These are phyloP conservation scores for Drosophila saltans DNA, from an alignment of 1,140 invertebrate species.

Conservation along the genomic window DNA sequence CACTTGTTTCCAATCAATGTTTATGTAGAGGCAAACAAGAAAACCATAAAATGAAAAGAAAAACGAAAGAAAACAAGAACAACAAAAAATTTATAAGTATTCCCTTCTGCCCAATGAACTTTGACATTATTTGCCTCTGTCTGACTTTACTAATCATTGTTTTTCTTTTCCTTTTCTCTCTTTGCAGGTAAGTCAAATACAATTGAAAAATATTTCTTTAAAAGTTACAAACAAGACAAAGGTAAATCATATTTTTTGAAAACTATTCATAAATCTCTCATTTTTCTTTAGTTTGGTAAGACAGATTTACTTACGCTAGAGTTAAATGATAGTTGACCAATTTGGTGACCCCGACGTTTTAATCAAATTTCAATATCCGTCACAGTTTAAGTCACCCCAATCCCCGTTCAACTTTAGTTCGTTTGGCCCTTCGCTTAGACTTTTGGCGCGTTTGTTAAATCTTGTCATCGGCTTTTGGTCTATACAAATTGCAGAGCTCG, in stretches of 20 bases:
- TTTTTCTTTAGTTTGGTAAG: too few relatives aligned
- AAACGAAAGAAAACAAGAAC: background rate
- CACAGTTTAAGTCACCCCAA: background rate
- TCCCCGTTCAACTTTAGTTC: background rate
- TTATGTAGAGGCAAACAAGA: slow-evolving; percentile 58
- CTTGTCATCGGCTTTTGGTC: slow-evolving; percentile 20
- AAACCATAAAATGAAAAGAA: background rate
- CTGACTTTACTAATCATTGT: slow-evolving; percentile 21
- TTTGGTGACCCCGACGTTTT: background rate
- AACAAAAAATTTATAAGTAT: slow-evolving; percentile 59
- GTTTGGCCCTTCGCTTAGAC: background rate
- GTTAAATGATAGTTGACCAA: background rate
- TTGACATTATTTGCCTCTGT: slow-evolving; percentile 50
- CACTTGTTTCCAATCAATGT: slow-evolving; percentile 21
- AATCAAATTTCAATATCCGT: background rate
- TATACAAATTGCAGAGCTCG: slow-evolving; percentile 67
- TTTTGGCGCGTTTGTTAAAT: background rate
- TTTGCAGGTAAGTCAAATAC: slow-evolving; percentile 15
- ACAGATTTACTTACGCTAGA: too few relatives aligned
- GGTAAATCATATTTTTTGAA: background rate
- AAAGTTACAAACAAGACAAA: background rate
- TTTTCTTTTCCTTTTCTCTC: slow-evolving; percentile 20
- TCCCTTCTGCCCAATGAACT: slow-evolving; percentile 48
- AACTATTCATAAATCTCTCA: too few relatives aligned
- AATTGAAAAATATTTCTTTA: slow-evolving; percentile 20